Evolutionary conservation across 2,888 invertebrate species (phyloP), one percentile per base, ranked within the genome.

Genomic region (Spodoptera littoralis): DNA sequence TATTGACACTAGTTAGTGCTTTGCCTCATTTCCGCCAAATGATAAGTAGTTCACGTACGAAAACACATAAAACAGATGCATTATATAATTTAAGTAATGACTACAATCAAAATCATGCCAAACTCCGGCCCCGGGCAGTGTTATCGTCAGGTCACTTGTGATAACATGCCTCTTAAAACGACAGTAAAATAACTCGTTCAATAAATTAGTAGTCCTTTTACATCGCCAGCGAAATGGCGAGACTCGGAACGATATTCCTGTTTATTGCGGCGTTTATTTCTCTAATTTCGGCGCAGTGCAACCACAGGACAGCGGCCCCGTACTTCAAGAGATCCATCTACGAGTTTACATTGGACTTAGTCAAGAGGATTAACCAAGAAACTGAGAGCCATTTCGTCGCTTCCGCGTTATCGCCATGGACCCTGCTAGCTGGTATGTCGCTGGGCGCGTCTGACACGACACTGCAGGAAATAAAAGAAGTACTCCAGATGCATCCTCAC

Each of bases 341-440:
- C 74, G 86, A 88, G n/a, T 91, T 90, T 45, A 82, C 87, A 0
- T 60, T 83, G 24, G 79, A 86, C 9, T 69, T 91, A 30, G 75
- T 83, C 6, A 71, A 66, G 12, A 80, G 90, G 59, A 79, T 90
- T 8, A 85, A 82, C 5, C 65, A 84, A 44, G 91, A 92, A 13
- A 89, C 88, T 0, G 92, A 93, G 0, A 86, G 88, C 24, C 94
- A 94, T 54, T 94, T 93, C 72, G 81, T 92, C 0, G 72, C 88
- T 0, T 92, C 93, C 0, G 87, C 91, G 0, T 68, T 93, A 0
- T 93, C 93, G 0, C 83, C 89, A 22, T 93, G 94, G 94, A 83
- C 87, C 0, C 72, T 94, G 4, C 73, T 94, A 2, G 77, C 93
- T 0, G 79, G 86, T 0, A 62, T 90, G 0, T 89, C 92, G 0